phyloP scores from a whole-genome alignment of 2,113 vertebrate species.

The Myotis brandtii region DNA sequence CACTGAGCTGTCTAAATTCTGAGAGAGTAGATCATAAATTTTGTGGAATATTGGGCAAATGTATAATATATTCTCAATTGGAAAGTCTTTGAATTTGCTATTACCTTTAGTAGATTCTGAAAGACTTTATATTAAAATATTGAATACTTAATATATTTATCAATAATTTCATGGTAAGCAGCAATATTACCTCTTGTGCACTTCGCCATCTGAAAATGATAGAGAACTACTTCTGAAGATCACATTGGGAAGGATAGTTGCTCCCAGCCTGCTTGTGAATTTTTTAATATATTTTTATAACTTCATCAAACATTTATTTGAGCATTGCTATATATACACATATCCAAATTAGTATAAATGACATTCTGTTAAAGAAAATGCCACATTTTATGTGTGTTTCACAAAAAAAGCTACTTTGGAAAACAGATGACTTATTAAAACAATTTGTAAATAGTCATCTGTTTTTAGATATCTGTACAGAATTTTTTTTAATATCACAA shows the following conservation, averaged over 20 bases:
- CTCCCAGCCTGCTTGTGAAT: conserved; percentile 25
- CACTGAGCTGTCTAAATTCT: neutral
- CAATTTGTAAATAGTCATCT: neutral
- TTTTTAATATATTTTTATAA: conserved; percentile 48
- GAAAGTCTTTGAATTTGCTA: conserved; percentile 56
- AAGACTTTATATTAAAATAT: conserved; percentile 16
- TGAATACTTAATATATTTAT: conserved; percentile 5
- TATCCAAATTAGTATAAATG: conserved; percentile 1
- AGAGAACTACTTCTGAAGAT: conserved; percentile 34
- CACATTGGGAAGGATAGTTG: neutral
- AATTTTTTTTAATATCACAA: conserved; percentile 8
- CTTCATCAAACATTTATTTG: conserved; percentile 36
- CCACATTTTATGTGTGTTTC: conserved; percentile 11
- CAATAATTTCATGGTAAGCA: conserved; percentile 47
- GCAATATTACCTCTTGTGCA: neutral
- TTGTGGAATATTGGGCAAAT: conserved; percentile 16
- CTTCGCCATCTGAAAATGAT: conserved; percentile 19
- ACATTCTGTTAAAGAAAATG: neutral
- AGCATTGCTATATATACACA: neutral
- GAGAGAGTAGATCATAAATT: neutral
- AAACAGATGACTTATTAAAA: conserved; percentile 24
- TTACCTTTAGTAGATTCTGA: neutral
- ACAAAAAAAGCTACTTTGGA: neutral
- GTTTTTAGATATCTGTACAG: conserved; percentile 12
- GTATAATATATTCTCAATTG: neutral